phyloP scores from a whole-genome alignment of 2,888 invertebrate genomes.

The Rhagonycha fulva region DNA sequence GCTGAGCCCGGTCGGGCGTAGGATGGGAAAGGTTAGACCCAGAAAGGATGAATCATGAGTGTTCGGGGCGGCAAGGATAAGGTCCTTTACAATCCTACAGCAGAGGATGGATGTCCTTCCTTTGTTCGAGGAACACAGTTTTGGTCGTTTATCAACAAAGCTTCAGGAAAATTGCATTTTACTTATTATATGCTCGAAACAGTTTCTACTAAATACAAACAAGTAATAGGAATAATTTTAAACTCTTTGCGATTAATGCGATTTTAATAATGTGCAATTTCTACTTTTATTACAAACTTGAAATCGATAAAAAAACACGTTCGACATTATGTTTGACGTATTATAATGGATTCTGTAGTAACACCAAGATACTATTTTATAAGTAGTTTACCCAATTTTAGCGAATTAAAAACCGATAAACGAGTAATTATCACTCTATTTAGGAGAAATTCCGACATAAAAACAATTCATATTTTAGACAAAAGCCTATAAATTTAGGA shows the following conservation, averaged over 20 bases:
- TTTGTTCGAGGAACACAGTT: constrained; percentile 40
- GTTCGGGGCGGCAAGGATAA: constrained; percentile 49
- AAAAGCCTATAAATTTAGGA: constrained; percentile 29
- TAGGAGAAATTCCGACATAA: not conserved
- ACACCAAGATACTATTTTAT: not conserved
- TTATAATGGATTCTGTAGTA: not conserved
- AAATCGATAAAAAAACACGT: not conserved
- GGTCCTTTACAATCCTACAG: constrained; percentile 45
- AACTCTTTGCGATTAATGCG: not conserved
- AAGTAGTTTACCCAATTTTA: not conserved
- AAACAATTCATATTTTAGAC: constrained; percentile 24
- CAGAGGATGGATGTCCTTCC: constrained; percentile 41
- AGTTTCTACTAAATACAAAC: constrained; percentile 9
- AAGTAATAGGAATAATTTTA: not conserved
- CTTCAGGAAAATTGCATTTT: constrained; percentile 17
- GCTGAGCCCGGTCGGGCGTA: constrained; percentile 43
- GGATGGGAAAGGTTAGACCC: constrained; percentile 49
- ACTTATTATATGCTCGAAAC: constrained; percentile 16
- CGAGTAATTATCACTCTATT: not conserved
- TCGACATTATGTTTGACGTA: not conserved
- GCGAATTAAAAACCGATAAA: not conserved
- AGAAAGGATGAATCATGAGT: constrained; percentile 54
- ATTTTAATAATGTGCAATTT: not conserved
- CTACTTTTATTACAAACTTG: not conserved
- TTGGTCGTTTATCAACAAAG: constrained; percentile 38